Evolutionary conservation across 2,888 invertebrate species (phyloP), one percentile per base, ranked within the genome.

Genomic region (Blomia tropicalis): DNA sequence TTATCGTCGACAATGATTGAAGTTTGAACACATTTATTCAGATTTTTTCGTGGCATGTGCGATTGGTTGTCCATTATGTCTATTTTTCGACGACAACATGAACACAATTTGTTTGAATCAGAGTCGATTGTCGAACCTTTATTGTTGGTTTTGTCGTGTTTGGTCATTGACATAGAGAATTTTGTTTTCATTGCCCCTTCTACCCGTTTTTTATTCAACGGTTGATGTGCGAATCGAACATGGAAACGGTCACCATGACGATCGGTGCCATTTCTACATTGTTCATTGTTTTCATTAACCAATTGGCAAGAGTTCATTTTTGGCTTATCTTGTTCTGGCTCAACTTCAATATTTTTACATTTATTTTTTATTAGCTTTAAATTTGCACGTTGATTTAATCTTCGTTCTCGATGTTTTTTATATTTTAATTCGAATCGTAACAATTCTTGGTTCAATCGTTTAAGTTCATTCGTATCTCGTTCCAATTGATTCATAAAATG

Each of bases 21-120:
- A 23, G 56, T 56, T 25, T 56, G 56, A 11, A 56, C 56, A 2
- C 30, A 56, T 56, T 56, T 56, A 19, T 47, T 47, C 7, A 47
- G 14, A 47, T 47, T 7, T n/a, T n/a, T 7, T 19, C 27, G 5
- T 7, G 27, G 51, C 51, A 47, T 14, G 7, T 22, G 7, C 7
- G 5, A 7, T 47, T 47, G 7, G 22, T 11, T 7, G 7, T n/a
- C 7, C 51, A 47, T 47, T 47, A 11, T 47, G 23, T 47, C 51
- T 11, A 27, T 27, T 11, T 25, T 7, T 14, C 51, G 7, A 19
- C 7, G 22, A 47, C 51, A 47, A 27, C 51, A 47, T 14, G 7
- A 7, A 19, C 51, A 47, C 22, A 14, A n/a, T 19, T 47, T 14
- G 22, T 47, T 27, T 11, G 7, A 11, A 17, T 36, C 36, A 11